phyloP scores from a whole-genome alignment of 2,113 vertebrate species.

The Herpetotheres cachinnans region DNA sequence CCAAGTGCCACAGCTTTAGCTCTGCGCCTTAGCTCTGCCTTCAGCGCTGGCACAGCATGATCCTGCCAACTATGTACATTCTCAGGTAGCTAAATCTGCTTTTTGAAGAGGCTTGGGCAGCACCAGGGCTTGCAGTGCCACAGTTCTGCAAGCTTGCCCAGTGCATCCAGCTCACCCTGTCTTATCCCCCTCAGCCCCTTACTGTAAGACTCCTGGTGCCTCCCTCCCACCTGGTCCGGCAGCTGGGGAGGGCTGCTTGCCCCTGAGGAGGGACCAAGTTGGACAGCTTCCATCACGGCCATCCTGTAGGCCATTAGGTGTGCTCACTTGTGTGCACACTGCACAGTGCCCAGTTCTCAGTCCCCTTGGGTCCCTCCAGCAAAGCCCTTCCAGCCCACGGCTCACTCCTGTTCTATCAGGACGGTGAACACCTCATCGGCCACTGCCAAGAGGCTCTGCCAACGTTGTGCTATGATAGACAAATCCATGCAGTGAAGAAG shows the following conservation, averaged over 20 bases:
- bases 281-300: not conserved
- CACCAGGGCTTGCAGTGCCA: not conserved
- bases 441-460: not conserved
- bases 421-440: accelerated
- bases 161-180: not conserved
- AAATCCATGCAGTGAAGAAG: not conserved
- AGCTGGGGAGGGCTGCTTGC: not conserved
- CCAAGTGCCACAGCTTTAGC: not conserved
- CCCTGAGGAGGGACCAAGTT: not conserved
- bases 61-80: not conserved
- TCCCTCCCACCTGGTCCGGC: not conserved
- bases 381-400: not conserved
- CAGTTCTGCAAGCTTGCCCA: not conserved
- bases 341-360: not conserved
- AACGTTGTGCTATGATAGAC: not conserved
- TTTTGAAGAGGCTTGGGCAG: not conserved
- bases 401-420: not conserved
- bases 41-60: not conserved
- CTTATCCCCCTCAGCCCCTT: not conserved
- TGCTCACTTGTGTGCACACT: not conserved
- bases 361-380: not conserved
- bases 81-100: not conserved
- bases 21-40: not conserved
- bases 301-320: not conserved
- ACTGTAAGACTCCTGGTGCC: not conserved